phyloP scores from a whole-genome alignment of 2,797 vertebrate genomes.

The Falco peregrinus region DNA sequence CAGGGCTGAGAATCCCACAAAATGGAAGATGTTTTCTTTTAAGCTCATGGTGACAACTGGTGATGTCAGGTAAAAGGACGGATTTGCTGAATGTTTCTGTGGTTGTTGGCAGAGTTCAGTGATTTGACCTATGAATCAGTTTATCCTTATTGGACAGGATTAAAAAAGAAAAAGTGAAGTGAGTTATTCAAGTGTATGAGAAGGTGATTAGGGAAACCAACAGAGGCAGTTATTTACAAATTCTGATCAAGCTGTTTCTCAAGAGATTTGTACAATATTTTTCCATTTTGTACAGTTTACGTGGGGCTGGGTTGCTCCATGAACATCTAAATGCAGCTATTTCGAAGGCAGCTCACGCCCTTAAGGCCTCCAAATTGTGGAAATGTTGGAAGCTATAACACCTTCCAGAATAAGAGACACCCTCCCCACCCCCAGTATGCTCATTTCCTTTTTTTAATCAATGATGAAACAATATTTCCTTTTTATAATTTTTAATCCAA shows the following conservation, averaged over 20 bases:
- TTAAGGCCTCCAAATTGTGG: not conserved
- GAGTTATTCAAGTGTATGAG: not conserved
- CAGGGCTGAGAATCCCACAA: not conserved
- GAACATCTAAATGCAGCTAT: not conserved
- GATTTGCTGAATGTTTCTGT: not conserved
- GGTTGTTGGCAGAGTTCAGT: not conserved
- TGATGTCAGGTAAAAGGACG: not conserved
- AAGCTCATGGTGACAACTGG: not conserved
- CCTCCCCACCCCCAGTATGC: not conserved
- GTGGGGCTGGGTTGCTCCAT: not conserved
- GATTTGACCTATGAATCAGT: not conserved
- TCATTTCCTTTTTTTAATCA: not conserved
- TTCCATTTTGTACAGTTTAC: not conserved
- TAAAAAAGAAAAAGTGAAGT: not conserved
- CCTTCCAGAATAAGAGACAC: not conserved
- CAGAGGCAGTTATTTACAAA: not conserved
- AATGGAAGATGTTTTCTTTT: not conserved
- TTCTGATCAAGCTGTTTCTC: not conserved
- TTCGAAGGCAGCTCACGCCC: not conserved
- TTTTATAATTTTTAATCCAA: not conserved
- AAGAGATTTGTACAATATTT: not conserved
- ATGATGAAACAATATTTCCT: not conserved
- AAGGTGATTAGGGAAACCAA: not conserved
- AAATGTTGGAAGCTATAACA: not conserved
- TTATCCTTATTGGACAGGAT: not conserved